phyloP scores from a whole-genome alignment of 2,888 invertebrate genomes.

The Theodoxus fluviatilis region DNA sequence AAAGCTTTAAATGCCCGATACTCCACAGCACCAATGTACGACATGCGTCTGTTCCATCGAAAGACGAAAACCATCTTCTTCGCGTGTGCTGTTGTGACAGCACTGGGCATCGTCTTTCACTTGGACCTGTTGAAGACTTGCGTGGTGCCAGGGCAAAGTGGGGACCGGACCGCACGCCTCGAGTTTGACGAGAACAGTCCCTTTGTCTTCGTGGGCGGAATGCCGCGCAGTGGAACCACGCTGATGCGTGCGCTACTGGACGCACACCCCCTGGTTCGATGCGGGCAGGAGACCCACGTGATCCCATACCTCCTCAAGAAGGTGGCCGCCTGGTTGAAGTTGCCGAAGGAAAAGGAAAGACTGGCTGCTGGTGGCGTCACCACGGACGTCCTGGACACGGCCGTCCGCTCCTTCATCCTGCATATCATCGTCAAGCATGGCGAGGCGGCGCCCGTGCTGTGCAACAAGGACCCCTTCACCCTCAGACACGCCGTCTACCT shows the following conservation, averaged over 20 bases:
- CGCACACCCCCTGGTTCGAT: constrained; percentile 94
- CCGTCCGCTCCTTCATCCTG: constrained; percentile 94
- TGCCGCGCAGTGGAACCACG: constrained; percentile 96
- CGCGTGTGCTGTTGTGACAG: too few relatives aligned
- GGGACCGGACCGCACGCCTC: too few relatives aligned
- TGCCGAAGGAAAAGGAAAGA: constrained; percentile 67
- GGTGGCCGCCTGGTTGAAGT: constrained; percentile 93
- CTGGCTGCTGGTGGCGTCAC: constrained; percentile 72
- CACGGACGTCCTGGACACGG: constrained; percentile 90
- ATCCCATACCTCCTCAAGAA: constrained; percentile 95
- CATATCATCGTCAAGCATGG: constrained; percentile 81
- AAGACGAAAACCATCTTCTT: too few relatives aligned
- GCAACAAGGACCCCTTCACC: constrained; percentile 99
- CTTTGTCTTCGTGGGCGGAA: constrained; percentile 82
- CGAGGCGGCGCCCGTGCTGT: constrained; percentile 89
- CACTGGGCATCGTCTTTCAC: too few relatives aligned
- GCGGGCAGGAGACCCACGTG: constrained; percentile 93
- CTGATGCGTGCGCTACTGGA: constrained; percentile 97
- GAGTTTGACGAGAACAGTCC: too few relatives aligned
- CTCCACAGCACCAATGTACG: too few relatives aligned
- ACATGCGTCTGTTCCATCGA: too few relatives aligned
- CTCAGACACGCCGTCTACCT: constrained; percentile 96
- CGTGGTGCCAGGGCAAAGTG: too few relatives aligned
- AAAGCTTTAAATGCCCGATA: too few relatives aligned
- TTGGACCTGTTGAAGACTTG: too few relatives aligned